Evolutionary conservation across 2,888 invertebrate species (phyloP).

Genomic region (Morinoia aosen): DNA sequence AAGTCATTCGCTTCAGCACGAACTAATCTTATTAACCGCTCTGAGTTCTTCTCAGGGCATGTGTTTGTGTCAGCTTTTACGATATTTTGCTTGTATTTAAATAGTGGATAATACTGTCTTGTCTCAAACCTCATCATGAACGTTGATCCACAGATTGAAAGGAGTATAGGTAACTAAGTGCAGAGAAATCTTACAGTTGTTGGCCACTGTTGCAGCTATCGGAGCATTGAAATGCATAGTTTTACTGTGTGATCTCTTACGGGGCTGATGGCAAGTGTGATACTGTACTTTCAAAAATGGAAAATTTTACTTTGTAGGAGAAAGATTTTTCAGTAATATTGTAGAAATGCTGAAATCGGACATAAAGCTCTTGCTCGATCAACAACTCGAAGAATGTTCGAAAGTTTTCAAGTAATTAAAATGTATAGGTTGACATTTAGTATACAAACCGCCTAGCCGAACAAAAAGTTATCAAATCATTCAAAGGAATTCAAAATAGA

Average conservation of each 20-base stretch:
- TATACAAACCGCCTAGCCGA: neutral
- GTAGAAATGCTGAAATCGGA: neutral
- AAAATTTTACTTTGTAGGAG: neutral
- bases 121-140: no score
- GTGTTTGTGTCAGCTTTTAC: neutral
- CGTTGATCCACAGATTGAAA: neutral
- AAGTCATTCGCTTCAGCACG: neutral
- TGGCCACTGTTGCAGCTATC: neutral
- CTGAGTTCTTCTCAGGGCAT: neutral
- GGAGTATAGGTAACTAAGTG: neutral
- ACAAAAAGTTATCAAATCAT: neutral
- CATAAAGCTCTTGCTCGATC: neutral
- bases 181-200: neutral
- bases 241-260: neutral
- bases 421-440: neutral
- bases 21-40: neutral
- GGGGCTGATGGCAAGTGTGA: neutral
- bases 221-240: neutral
- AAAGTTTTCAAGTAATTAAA: neutral
- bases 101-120: no score
- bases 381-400: neutral
- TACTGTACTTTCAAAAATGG: neutral
- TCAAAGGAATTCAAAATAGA: neutral
- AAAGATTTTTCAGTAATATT: neutral
- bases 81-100: neutral